Evolutionary conservation across 2,888 invertebrate genomes (phyloP).

Genomic region (Calameuta idolon): DNA sequence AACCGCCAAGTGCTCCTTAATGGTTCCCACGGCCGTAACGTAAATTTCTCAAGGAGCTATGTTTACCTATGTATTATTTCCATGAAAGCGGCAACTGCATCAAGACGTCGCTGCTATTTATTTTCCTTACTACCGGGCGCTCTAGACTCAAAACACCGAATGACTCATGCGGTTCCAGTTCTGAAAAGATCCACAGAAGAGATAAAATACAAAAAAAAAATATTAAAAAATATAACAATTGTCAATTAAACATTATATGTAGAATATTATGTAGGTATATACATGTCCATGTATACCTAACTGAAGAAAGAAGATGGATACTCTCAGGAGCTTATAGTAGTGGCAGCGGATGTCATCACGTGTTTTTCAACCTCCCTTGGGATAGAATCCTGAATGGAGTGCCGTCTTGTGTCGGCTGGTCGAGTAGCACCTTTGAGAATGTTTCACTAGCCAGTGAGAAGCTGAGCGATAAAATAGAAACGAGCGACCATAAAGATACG

Average conservation of each 20-base stretch:
- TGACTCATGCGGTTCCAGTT: neutral
- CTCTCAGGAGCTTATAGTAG: neutral
- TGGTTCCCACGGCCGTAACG: constrained; percentile 38
- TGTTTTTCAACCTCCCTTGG: neutral
- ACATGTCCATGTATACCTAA: neutral
- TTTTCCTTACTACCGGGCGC: neutral
- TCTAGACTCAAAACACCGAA: neutral
- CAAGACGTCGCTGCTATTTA: neutral
- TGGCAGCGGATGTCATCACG: constrained; percentile 1
- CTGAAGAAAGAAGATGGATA: neutral
- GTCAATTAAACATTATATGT: neutral
- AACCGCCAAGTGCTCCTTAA: constrained; percentile 29
- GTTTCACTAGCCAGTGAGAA: neutral
- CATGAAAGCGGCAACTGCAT: constrained; percentile 8
- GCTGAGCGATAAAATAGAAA: constrained; percentile 9
- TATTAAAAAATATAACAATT: neutral
- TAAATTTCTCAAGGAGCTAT: constrained; percentile 32
- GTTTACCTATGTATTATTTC: constrained; percentile 30
- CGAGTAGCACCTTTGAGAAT: neutral
- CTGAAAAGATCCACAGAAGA: neutral
- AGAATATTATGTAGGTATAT: neutral
- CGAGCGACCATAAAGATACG: neutral
- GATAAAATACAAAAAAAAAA: neutral
- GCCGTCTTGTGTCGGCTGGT: neutral
- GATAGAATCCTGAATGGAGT: neutral